Conservation (phyloP, 2,888 invertebrate species). For the Drosophila bunnanda region DNA sequence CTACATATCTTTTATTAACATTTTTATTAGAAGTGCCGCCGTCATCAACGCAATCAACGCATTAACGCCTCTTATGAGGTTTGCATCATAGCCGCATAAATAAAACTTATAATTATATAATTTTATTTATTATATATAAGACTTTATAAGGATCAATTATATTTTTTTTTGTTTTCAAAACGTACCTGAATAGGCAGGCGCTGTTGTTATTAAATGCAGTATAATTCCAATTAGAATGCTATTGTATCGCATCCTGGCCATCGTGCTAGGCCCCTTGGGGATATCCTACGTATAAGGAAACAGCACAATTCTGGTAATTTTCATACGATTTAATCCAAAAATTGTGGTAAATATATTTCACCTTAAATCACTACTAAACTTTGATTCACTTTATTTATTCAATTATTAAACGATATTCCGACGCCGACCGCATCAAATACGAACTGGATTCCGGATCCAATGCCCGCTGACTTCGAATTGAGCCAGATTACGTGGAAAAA, state of each 20-base stretch:
- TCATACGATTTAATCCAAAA: background rate
- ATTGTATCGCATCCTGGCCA: constrained; percentile 36
- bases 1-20: too few relatives aligned
- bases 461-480: constrained; percentile 75
- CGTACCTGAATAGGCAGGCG: constrained; percentile 52
- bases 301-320: constrained; percentile 16
- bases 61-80: too few relatives aligned
- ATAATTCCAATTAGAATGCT: constrained; percentile 38
- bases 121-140: too few relatives aligned
- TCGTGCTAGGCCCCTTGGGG: constrained; percentile 30
- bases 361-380: constrained; percentile 46
- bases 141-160: too few relatives aligned
- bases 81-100: too few relatives aligned
- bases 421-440: constrained; percentile 31
- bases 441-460: constrained; percentile 62
- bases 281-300: constrained; percentile 44
- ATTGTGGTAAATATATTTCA: constrained; percentile 30
- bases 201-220: constrained; percentile 44
- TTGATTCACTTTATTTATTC: constrained; percentile 28
- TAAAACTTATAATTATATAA: too few relatives aligned
- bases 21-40: too few relatives aligned
- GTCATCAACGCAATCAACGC: too few relatives aligned
- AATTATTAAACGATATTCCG: constrained; percentile 38
- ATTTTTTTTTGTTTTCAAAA: too few relatives aligned
- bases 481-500: constrained; percentile 64